Conservation (phyloP, 1,140 invertebrate species). For the Ladona fulva region DNA sequence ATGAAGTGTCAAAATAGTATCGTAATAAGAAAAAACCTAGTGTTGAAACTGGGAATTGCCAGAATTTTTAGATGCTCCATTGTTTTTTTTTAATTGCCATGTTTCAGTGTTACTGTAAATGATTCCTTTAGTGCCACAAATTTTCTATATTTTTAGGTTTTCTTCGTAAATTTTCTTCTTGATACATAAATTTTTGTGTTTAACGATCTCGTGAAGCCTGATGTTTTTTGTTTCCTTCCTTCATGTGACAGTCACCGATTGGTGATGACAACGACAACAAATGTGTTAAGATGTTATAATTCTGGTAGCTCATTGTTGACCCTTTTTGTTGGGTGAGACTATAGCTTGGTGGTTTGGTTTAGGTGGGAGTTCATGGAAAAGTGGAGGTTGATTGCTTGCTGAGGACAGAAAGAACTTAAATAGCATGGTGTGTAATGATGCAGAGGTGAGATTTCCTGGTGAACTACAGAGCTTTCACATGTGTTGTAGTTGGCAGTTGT, state of each 20-base stretch:
- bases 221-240: neutral
- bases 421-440: neutral
- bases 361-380: neutral
- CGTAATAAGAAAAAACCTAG: neutral
- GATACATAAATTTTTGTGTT: slow-evolving; percentile 1
- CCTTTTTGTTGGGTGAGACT: slow-evolving; percentile 4
- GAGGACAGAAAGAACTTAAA: neutral
- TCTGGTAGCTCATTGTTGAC: slow-evolving; percentile 4
- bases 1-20: neutral
- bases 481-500: slow-evolving; percentile 4
- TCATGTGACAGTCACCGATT: neutral
- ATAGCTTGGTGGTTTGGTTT: slow-evolving; percentile 1
- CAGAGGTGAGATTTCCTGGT: neutral
- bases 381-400: neutral
- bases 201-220: neutral
- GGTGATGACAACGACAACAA: slow-evolving; percentile 4
- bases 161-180: neutral
- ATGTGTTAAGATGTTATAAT: slow-evolving; percentile 8
- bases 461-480: slow-evolving; percentile 9
- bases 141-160: neutral
- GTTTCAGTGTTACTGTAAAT: neutral
- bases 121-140: slow-evolving; percentile 2
- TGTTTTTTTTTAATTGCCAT: neutral
- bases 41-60: slow-evolving; percentile 4
- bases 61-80: slow-evolving; percentile 1